Evolutionary conservation across 2,113 vertebrate genomes (phyloP), one percentile per base, ranked within the genome.

Genomic region (Thymallus thymallus): DNA sequence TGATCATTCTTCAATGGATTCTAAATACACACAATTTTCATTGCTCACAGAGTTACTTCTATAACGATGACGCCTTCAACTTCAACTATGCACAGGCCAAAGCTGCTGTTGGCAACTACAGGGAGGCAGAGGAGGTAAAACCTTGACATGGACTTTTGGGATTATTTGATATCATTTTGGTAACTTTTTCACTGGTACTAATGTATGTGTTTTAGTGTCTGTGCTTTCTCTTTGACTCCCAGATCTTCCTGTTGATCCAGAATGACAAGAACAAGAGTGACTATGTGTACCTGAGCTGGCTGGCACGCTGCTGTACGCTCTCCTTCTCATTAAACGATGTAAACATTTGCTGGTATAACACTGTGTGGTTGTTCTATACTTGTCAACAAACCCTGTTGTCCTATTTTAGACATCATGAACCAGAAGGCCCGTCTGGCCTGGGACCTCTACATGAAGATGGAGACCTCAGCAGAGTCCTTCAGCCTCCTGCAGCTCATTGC

Each of bases 361-460:
- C 51, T 14, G 51, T 55, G 18, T 20, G 51, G 51, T 55, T 55
- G 51, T 29, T 32, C 13, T 61, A 22, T 24, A 24, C 22, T 61
- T 61, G 20, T 22, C 22, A n/a, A 61, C 24, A 22, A 24, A 32
- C 6, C 22, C 14, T 29, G 10, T 14, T 66, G 63, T 78, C 1
- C 2, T 84, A 62, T 85, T 66, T 88, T 79, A 99, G 98, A 98
- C 86, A 97, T 99, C 71, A 97, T 97, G 96, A 99, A 98, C 93
- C 96, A 97, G 91, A 99, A 96, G 79, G 94, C 96, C 72, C 94
- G 94, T 67, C 72, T 95, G 79, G 97, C 98, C 79, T 99, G 98
- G 98, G 96, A 98, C 79, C 94, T 99, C 14, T 99, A 99, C 80
- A 88, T 96, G 83, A 97, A 97, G 91, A 96, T 99, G 96, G 97